Evolutionary conservation across 2,888 invertebrate genomes (phyloP), one percentile per base, ranked within the genome.

Genomic region (Platycheirus albimanus): DNA sequence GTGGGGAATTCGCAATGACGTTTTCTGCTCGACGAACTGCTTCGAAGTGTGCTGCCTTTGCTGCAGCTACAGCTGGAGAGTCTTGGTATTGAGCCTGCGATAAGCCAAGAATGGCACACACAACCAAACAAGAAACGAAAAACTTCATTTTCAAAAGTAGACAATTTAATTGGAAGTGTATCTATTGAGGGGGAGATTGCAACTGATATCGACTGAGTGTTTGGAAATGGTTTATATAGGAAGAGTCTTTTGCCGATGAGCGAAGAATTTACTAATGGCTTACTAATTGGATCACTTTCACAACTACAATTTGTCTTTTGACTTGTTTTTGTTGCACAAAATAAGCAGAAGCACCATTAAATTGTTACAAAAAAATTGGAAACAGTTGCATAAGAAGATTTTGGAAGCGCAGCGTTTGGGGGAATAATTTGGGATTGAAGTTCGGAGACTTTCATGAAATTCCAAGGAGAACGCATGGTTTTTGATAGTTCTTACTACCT

Each of bases 31-130:
- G 89, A 3, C 88, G 87, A 30, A 90, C 85, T 0, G 91, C 91
- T 45, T 87, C 88, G 20, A 91, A 87, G 76, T 91, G 91, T 5
- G 88, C 89, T 36, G 87, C 86, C 4, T 88, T 89, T 4, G 91
- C 91, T 86, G 88, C 85, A 20, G 88, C 87, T 19, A 90, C 89
- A 87, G 92, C 92, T 28, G 90, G 90, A 6, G 91, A 91, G 69
- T 91, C 92, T 84, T 89, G 89, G 0, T 91, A 90, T 19, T 90
- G 91, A 70, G 87, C 87, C 20, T 86, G 86, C 0, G 63, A 41
- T 1, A 77, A 6, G 15, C 56, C 51, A 24, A 45, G 20, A 30
- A 45, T 1, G 13, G 63, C 47, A 11, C 69, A 74, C 1, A 78
- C 4, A 1, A 63, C 30, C n/a, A 83, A 64, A n/a, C 67, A 69